A percentile compares a stretch with the other conserved stretches of the same genome.
Conservation (phyloP, 2,113 vertebrate genomes). For the Perca fluviatilis region DNA sequence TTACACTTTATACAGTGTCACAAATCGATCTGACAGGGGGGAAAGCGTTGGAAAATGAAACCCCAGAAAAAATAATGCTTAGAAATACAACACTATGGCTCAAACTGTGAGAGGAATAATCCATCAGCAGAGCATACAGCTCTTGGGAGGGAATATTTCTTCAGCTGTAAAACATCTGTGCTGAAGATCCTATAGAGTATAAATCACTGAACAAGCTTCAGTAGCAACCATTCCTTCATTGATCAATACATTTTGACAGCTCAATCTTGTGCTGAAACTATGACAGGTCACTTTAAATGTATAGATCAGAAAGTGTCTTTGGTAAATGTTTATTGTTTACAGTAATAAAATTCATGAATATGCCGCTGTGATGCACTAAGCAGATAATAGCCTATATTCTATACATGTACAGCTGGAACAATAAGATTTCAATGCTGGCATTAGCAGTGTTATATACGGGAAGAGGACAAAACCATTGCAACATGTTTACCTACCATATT, state of each 20-base stretch:
- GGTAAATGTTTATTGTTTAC: constrained; percentile 6
- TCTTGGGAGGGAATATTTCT: constrained; percentile 21
- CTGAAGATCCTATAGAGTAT: neutral
- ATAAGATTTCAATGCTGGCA: neutral
- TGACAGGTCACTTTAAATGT: neutral
- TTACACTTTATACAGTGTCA: constrained; percentile 27
- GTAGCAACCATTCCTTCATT: constrained; percentile 8
- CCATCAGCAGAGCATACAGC: constrained; percentile 26
- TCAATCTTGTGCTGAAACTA: constrained; percentile 10
- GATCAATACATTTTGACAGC: constrained; percentile 14
- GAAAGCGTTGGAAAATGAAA: constrained; percentile 31
- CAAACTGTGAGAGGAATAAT: constrained; percentile 22
- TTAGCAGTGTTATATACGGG: constrained; percentile 13
- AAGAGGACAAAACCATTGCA: constrained; percentile 69
- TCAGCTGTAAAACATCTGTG: constrained; percentile 24
- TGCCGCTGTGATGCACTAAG: neutral
- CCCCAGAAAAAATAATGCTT: constrained; percentile 20
- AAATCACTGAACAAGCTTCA: constrained; percentile 13
- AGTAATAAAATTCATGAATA: neutral
- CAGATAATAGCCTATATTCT: constrained; percentile 20
- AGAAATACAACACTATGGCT: constrained; percentile 26
- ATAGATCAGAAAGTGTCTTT: neutral
- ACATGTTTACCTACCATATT: constrained; percentile 96
- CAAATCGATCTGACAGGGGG: constrained; percentile 6
- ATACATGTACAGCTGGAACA: neutral